These are phyloP conservation scores for Priocnemis perturbator DNA, from an alignment of 2,888 invertebrate genomes.

Conservation along the genomic window DNA sequence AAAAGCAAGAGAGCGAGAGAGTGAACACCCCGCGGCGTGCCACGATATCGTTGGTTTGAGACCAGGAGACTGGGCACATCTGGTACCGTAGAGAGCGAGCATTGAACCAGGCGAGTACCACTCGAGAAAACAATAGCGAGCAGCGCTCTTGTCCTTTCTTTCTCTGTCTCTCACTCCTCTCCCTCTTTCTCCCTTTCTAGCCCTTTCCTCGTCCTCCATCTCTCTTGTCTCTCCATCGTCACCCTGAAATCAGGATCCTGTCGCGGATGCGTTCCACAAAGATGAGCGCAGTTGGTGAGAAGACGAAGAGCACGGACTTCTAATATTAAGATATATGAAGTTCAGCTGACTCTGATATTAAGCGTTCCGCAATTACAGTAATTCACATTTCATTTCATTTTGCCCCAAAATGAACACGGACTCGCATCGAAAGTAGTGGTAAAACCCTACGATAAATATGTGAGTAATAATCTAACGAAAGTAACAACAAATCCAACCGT, in stretches of 20 bases:
- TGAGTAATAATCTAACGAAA: no score
- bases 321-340: no score
- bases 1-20: slow-evolving; percentile 1
- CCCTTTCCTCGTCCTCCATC: slow-evolving; percentile 4
- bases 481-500: no score
- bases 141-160: slow-evolving; percentile 62
- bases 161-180: slow-evolving; percentile 33
- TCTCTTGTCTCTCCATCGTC: slow-evolving; percentile 59
- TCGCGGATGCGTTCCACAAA: slow-evolving; percentile 23
- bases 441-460: no score
- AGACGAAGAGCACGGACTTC: slow-evolving; percentile 17
- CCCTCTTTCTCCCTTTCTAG: slow-evolving; percentile 30
- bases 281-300: slow-evolving; percentile 24
- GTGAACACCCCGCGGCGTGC: slow-evolving; percentile 28
- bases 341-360: no score
- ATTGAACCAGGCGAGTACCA: slow-evolving; percentile 74
- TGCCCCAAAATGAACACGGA: no score
- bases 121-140: slow-evolving; percentile 75
- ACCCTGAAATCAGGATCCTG: slow-evolving; percentile 69
- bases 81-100: slow-evolving; percentile 70
- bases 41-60: slow-evolving; percentile 41
- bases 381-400: no score
- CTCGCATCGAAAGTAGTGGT: no score
- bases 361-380: no score
- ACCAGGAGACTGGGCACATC: slow-evolving; percentile 66